phyloP scores from a whole-genome alignment of 35 echinoderm and acorn worm genomes.

The Patiria miniata region DNA sequence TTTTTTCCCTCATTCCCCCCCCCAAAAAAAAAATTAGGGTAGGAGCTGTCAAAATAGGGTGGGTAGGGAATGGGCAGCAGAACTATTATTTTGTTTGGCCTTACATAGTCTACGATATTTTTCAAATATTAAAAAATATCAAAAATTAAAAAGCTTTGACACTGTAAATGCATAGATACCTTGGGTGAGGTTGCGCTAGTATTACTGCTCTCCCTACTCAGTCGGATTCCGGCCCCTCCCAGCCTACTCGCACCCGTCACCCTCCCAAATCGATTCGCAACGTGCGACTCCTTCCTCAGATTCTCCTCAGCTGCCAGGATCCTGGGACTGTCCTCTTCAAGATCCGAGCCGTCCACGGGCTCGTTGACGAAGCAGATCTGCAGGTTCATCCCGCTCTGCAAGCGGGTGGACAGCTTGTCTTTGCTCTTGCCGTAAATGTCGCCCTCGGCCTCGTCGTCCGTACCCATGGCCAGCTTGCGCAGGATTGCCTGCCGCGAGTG shows the following conservation, averaged over 20 bases:
- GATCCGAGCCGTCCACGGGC: conserved; percentile 70
- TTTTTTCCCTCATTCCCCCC: too few relatives aligned
- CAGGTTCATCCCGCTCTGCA: conserved; percentile 98
- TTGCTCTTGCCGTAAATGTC: conserved; percentile 97
- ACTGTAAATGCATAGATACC: conserved; percentile 25
- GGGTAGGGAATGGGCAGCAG: too few relatives aligned
- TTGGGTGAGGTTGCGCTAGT: conserved; percentile 82
- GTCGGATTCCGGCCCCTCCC: conserved; percentile 22
- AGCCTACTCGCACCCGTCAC: not conserved
- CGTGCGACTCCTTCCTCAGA: not conserved
- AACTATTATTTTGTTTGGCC: too few relatives aligned
- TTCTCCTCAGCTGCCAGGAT: conserved; percentile 1
- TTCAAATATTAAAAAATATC: too few relatives aligned
- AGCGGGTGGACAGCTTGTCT: conserved; percentile 83
- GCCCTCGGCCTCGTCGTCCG: conserved; percentile 87
- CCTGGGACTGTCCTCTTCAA: conserved; percentile 74
- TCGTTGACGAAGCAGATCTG: conserved; percentile 99
- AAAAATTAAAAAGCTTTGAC: not conserved
- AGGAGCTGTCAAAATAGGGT: too few relatives aligned
- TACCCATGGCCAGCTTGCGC: conserved; percentile 86
- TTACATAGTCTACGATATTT: too few relatives aligned
- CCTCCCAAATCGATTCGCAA: not conserved
- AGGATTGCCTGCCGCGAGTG: conserved; percentile 87
- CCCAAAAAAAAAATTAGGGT: too few relatives aligned
- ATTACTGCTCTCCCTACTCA: conserved; percentile 82